Percentiles rank a stretch among this genome's conserved stretches.
These are phyloP conservation scores for Balearica regulorum DNA, from an alignment of 2,797 vertebrate genomes.

Conservation along the genomic window DNA sequence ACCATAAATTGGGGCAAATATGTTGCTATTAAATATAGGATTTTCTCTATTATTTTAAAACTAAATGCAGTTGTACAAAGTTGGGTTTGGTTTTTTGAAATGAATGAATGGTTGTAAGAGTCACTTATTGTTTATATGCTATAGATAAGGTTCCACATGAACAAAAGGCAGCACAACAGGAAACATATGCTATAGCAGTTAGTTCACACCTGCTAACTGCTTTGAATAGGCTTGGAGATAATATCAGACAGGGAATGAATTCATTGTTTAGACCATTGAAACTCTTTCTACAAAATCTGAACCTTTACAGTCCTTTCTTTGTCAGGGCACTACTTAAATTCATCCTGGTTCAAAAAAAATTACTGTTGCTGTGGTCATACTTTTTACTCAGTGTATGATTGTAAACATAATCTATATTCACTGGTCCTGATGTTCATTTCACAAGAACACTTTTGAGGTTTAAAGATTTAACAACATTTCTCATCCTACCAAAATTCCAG, in stretches of 20 bases:
- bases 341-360: slow-evolving; percentile 1
- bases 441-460: background rate
- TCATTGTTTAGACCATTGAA: background rate
- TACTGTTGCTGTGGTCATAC: background rate
- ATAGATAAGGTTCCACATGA: background rate
- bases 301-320: background rate
- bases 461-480: background rate
- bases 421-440: background rate
- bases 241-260: background rate
- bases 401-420: background rate
- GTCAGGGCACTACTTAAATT: background rate
- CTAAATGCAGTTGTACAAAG: background rate
- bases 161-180: slow-evolving; percentile 27
- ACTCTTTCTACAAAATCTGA: background rate
- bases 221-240: slow-evolving; percentile 28
- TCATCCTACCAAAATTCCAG: background rate
- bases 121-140: background rate
- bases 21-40: background rate
- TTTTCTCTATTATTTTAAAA: background rate
- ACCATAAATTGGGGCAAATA: background rate
- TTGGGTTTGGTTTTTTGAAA: background rate
- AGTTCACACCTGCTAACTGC: slow-evolving; percentile 41
- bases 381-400: background rate
- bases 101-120: background rate
- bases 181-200: slow-evolving; percentile 21